These are phyloP conservation scores for Gadus chalcogrammus DNA, from an alignment of 2,113 vertebrate species.

Conservation along the genomic window DNA sequence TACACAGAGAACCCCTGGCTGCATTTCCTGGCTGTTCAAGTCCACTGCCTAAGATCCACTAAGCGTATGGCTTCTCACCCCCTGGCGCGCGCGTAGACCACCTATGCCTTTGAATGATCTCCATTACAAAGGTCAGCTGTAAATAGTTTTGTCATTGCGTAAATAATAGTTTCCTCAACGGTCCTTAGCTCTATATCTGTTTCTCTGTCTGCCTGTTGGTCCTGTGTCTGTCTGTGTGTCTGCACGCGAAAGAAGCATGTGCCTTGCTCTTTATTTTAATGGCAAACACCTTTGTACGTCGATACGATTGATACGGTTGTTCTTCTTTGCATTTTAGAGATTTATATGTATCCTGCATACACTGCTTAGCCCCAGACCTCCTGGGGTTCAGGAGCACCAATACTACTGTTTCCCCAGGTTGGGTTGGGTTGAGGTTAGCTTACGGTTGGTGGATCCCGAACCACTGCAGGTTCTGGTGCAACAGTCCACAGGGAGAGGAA, in stretches of 20 bases:
- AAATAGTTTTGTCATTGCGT: constrained; percentile 56
- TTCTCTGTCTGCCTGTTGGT: constrained; percentile 16
- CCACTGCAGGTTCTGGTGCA: background rate
- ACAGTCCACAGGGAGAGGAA: constrained; percentile 14
- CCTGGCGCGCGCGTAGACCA: constrained; percentile 4
- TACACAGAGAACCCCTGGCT: background rate
- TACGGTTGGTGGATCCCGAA: too few relatives aligned
- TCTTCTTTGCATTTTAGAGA: too few relatives aligned
- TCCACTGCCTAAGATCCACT: too few relatives aligned
- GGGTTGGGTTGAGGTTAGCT: too few relatives aligned
- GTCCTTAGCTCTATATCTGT: constrained; percentile 9
- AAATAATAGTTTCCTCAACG: constrained; percentile 17
- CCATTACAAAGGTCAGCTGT: constrained; percentile 72
- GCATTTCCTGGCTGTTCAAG: background rate
- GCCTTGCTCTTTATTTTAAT: background rate
- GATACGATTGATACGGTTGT: too few relatives aligned
- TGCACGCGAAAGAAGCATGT: background rate
- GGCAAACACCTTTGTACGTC: too few relatives aligned
- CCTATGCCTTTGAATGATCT: constrained; percentile 44
- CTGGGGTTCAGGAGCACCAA: too few relatives aligned
- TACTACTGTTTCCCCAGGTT: too few relatives aligned
- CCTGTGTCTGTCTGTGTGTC: background rate
- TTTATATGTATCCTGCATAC: too few relatives aligned
- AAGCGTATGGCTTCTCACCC: background rate
- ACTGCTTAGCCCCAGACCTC: too few relatives aligned